Evolutionary conservation across 2,888 invertebrate species (phyloP).

Genomic region (Pilophorus perplexus): DNA sequence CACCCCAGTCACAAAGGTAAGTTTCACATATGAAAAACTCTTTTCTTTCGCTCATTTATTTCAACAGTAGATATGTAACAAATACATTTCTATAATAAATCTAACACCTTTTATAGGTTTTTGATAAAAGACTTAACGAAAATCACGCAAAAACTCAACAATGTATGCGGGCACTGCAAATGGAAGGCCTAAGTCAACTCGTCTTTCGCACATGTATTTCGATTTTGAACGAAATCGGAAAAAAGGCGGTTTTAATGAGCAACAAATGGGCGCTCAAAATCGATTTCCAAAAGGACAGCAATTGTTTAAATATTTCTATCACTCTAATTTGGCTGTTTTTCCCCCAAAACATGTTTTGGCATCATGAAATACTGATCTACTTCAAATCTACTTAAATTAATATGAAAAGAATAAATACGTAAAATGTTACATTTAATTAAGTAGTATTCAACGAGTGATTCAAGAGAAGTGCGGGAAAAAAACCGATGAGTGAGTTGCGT

Average conservation of each 20-base stretch:
- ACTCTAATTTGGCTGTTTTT: conserved; percentile 27
- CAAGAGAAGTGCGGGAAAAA: not conserved
- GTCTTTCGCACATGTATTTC: not conserved
- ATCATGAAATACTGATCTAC: conserved; percentile 34
- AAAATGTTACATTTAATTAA: too few relatives aligned
- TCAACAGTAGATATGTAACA: conserved; percentile 44
- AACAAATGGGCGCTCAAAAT: conserved; percentile 1
- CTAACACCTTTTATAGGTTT: conserved; percentile 18
- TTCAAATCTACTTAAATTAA: conserved; percentile 24
- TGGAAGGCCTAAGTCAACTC: conserved; percentile 23
- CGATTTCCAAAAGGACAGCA: not conserved
- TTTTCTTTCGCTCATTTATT: too few relatives aligned
- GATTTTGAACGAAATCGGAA: not conserved
- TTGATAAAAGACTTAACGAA: not conserved
- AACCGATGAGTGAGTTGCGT: too few relatives aligned
- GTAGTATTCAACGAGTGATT: conserved; percentile 8
- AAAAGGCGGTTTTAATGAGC: not conserved
- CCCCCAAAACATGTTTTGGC: conserved; percentile 27
- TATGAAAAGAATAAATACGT: too few relatives aligned
- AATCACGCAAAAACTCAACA: not conserved
- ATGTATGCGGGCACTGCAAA: conserved; percentile 9
- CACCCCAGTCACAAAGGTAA: too few relatives aligned
- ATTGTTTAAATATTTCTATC: not conserved
- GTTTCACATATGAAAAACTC: too few relatives aligned
- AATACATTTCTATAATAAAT: conserved; percentile 40